phyloP scores from a whole-genome alignment of 2,113 vertebrate genomes.

The Peromyscus polionotus region DNA sequence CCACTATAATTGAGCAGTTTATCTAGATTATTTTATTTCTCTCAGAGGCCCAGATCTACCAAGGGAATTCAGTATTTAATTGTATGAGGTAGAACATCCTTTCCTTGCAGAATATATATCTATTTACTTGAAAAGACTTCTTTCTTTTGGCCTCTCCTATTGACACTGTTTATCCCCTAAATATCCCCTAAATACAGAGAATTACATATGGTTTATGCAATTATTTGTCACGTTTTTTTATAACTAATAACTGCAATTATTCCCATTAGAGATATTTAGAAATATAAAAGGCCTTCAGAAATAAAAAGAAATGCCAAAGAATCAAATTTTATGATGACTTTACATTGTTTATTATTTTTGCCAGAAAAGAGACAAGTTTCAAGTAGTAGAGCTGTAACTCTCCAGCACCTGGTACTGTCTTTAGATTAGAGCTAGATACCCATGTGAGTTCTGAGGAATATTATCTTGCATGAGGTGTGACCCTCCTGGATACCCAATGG shows the following conservation, averaged over 20 bases:
- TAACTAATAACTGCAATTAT: background rate
- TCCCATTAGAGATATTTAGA: background rate
- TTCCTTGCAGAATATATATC: background rate
- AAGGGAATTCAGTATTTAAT: background rate
- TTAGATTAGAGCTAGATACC: background rate
- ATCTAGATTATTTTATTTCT: conserved; percentile 9
- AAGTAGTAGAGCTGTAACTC: background rate
- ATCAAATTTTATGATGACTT: background rate
- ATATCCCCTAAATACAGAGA: background rate
- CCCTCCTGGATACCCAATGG: background rate
- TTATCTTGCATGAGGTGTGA: background rate
- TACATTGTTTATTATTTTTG: background rate
- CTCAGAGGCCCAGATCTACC: background rate
- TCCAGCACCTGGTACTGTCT: background rate
- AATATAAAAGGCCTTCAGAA: background rate
- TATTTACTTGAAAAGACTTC: background rate
- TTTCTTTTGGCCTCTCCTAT: background rate
- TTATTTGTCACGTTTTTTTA: background rate
- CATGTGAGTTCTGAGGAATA: background rate
- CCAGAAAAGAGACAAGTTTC: background rate
- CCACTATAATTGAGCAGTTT: background rate
- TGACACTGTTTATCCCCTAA: background rate
- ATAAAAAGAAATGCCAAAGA: background rate
- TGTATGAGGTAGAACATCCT: background rate
- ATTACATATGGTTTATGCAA: background rate